Evolutionary conservation across 2,113 vertebrate species (phyloP).

Genomic region (Syngnathus floridae): DNA sequence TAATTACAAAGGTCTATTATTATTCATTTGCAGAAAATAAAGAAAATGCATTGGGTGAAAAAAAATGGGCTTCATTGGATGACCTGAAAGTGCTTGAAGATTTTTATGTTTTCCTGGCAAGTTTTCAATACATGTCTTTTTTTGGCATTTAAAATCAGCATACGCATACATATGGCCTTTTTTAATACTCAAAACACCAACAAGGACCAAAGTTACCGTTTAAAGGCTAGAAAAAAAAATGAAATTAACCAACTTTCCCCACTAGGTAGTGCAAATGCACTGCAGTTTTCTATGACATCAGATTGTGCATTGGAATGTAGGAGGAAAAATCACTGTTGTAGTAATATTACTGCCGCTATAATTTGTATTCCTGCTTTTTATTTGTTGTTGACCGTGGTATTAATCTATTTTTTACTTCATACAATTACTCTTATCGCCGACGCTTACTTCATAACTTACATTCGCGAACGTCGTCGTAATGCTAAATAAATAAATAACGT

Average conservation of each 20-base stretch:
- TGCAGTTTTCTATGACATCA: neutral
- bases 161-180: too few relatives aligned
- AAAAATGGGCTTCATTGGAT: too few relatives aligned
- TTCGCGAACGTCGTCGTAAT: neutral
- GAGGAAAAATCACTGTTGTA: neutral
- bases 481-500: too few relatives aligned
- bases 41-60: too few relatives aligned
- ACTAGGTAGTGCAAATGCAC: neutral
- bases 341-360: neutral
- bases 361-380: neutral
- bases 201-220: neutral
- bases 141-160: too few relatives aligned
- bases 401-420: neutral
- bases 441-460: neutral
- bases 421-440: neutral
- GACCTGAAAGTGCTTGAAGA: too few relatives aligned
- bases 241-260: neutral
- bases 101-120: too few relatives aligned
- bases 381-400: neutral
- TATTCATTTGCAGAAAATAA: too few relatives aligned
- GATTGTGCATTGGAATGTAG: neutral
- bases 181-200: too few relatives aligned
- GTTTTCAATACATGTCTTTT: too few relatives aligned
- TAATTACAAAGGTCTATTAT: too few relatives aligned
- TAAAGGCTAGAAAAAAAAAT: neutral